phyloP scores from a whole-genome alignment of 2,888 invertebrate species.

The Drosophila imparisetae region DNA sequence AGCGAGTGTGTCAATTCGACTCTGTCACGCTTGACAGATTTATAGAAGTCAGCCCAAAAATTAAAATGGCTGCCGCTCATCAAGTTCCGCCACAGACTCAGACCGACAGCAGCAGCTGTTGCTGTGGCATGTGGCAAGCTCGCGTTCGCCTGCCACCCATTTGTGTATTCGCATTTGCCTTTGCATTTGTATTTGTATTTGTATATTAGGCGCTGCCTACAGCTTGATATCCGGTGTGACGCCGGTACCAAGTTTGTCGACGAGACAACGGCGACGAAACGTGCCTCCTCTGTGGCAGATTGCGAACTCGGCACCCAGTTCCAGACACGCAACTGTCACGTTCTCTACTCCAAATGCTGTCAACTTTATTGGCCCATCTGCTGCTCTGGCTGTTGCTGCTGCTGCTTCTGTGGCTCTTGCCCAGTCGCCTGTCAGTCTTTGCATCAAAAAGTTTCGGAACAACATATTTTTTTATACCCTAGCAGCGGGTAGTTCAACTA shows the following conservation, averaged over 20 bases:
- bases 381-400: constrained; percentile 3
- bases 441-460: constrained; percentile 59
- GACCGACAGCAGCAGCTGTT: constrained; percentile 27
- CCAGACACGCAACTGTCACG: constrained; percentile 69
- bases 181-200: constrained; percentile 34
- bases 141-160: constrained; percentile 12
- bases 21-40: constrained; percentile 71
- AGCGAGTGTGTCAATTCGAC: constrained; percentile 16
- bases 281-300: constrained; percentile 16
- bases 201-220: constrained; percentile 60
- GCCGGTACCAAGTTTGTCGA: constrained; percentile 69
- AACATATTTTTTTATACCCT: constrained; percentile 43
- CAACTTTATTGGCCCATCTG: constrained; percentile 70
- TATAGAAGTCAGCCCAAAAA: constrained; percentile 70
- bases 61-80: constrained; percentile 71
- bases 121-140: constrained; percentile 36
- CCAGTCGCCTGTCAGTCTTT: constrained; percentile 57
- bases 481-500: not conserved
- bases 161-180: constrained; percentile 17
- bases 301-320: constrained; percentile 17
- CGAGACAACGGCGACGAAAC: constrained; percentile 39
- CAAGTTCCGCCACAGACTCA: constrained; percentile 51
- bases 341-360: constrained; percentile 61
- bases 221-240: constrained; percentile 75
- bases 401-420: constrained; percentile 9